Percentiles rank a stretch among this genome's conserved stretches.
Evolutionary conservation across 1,140 invertebrate species (phyloP).

Genomic region (Magallana angulata): DNA sequence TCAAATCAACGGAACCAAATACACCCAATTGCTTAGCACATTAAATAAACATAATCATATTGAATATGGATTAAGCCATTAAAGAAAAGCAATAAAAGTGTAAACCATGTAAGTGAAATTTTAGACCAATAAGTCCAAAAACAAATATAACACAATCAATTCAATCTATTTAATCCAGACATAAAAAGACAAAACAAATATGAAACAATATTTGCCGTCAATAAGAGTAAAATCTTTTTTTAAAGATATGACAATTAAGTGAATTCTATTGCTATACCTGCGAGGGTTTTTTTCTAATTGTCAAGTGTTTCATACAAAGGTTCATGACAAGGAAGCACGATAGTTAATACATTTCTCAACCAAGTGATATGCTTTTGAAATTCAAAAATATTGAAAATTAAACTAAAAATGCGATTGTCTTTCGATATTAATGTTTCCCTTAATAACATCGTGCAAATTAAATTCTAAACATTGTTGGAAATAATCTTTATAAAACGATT

Average conservation of each 20-base stretch:
- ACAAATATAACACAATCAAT: slow-evolving; percentile 11
- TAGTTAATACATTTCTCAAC: too few relatives aligned
- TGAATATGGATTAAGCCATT: background rate
- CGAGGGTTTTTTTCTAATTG: background rate
- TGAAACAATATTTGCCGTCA: slow-evolving; percentile 22
- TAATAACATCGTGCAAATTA: too few relatives aligned
- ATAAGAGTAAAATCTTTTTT: background rate
- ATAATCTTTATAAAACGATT: too few relatives aligned
- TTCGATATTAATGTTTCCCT: too few relatives aligned
- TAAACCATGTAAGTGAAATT: slow-evolving; percentile 27
- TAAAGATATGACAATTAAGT: background rate
- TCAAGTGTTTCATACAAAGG: background rate
- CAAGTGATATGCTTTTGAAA: too few relatives aligned
- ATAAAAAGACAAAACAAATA: background rate
- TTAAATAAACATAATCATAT: background rate
- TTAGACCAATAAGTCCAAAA: background rate
- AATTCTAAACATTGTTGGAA: too few relatives aligned
- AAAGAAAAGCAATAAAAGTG: background rate
- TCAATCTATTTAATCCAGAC: slow-evolving; percentile 3
- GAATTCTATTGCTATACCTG: background rate
- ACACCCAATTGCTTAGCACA: background rate
- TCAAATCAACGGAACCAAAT: background rate
- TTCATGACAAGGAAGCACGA: background rate
- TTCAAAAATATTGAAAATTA: too few relatives aligned
- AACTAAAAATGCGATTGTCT: too few relatives aligned